A percentile compares a stretch with the other conserved stretches of the same genome.
phyloP scores from a whole-genome alignment of 2,797 vertebrate genomes.

The Siniperca scherzeri region DNA sequence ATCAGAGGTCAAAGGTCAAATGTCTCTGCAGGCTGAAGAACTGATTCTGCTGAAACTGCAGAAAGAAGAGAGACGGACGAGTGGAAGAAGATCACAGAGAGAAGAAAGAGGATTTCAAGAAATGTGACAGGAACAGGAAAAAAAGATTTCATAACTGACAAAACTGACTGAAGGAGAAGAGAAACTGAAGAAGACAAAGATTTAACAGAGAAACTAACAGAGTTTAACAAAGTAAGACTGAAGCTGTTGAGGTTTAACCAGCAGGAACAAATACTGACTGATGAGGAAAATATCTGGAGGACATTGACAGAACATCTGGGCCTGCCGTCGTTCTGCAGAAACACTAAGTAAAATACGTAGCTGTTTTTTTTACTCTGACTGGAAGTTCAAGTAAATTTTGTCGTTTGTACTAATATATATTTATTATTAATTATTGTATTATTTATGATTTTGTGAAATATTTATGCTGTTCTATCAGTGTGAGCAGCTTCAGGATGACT shows the following conservation, averaged over 20 bases:
- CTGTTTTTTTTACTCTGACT: not conserved
- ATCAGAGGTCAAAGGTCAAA: slow-evolving; percentile 50
- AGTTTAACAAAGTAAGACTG: no score
- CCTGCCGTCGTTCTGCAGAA: not conserved
- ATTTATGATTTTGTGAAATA: no score
- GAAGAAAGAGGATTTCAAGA: not conserved
- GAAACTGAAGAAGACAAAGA: not conserved
- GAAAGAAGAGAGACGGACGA: not conserved
- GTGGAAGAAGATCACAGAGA: not conserved
- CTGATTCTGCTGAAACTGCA: slow-evolving; percentile 51
- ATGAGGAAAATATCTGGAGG: not conserved
- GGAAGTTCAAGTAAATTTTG: not conserved
- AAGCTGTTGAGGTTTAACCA: not conserved
- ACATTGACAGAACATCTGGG: not conserved
- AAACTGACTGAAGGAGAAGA: not conserved
- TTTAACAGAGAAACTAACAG: not conserved
- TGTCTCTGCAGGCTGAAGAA: slow-evolving; percentile 12
- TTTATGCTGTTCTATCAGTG: no score
- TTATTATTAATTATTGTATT: not conserved
- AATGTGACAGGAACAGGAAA: slow-evolving; percentile 39
- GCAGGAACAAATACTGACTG: not conserved
- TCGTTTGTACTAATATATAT: not conserved
- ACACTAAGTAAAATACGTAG: not conserved
- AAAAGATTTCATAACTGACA: slow-evolving; percentile 24
- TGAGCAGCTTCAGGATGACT: not conserved